Evolutionary conservation across 2,113 vertebrate genomes (phyloP).

Genomic region (Lagopus muta): DNA sequence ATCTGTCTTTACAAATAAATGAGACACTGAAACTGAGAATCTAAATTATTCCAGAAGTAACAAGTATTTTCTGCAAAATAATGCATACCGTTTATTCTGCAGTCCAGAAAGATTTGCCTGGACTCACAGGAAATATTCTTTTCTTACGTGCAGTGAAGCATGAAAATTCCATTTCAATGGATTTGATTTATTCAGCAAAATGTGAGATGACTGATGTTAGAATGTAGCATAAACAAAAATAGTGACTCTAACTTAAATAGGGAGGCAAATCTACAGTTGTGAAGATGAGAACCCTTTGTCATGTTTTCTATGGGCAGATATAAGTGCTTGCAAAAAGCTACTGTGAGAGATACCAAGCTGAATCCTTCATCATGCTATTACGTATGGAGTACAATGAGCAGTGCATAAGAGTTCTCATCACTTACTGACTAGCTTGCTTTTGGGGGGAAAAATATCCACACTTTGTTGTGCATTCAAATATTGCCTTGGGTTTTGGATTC

Average conservation of each 20-base stretch:
- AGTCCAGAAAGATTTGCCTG: background rate
- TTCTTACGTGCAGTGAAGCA: background rate
- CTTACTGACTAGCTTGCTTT: background rate
- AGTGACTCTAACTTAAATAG: background rate
- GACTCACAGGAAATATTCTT: background rate
- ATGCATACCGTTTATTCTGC: background rate
- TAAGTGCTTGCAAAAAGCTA: background rate
- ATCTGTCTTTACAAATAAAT: background rate
- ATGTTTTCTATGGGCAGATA: background rate
- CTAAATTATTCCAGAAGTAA: background rate
- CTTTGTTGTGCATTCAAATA: background rate
- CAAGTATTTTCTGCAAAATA: background rate
- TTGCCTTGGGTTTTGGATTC: slow-evolving; percentile 21
- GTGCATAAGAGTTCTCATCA: background rate
- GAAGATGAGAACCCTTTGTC: background rate
- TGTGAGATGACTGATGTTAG: slow-evolving; percentile 21
- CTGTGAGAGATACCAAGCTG: background rate
- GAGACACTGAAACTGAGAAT: background rate
- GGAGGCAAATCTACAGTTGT: background rate
- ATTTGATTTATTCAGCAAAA: background rate
- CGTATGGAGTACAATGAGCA: background rate
- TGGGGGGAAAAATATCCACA: background rate
- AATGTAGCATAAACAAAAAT: background rate
- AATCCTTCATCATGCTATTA: background rate
- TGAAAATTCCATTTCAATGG: slow-evolving; percentile 5